Percentiles rank a stretch among this genome's conserved stretches.
phyloP scores from a whole-genome alignment of 2,888 invertebrate species.

The Drosophila mimetica region DNA sequence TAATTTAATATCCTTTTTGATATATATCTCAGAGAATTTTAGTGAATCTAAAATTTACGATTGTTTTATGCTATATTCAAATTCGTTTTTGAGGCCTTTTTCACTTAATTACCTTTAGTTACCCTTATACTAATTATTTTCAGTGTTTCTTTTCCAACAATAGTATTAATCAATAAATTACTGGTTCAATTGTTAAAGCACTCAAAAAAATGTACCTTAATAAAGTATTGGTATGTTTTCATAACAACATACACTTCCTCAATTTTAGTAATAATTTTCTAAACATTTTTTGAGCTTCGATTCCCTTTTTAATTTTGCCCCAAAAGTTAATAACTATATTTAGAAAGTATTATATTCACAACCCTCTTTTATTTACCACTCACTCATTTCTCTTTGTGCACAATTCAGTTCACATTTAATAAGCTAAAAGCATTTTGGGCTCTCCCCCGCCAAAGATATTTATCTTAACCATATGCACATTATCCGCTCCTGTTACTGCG shows the following conservation, averaged over 20 bases:
- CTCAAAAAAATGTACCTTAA: not conserved
- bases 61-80: too few relatives aligned
- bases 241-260: not conserved
- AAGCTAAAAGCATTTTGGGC: constrained; percentile 68
- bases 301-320: not conserved
- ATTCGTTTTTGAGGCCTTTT: too few relatives aligned
- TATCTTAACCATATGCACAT: constrained; percentile 73
- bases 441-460: constrained; percentile 62
- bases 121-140: not conserved
- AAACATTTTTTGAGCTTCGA: too few relatives aligned
- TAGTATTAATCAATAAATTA: constrained; percentile 24
- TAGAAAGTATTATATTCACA: not conserved
- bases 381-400: constrained; percentile 42
- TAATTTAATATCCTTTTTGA: too few relatives aligned
- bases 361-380: not conserved
- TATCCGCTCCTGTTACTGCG: constrained; percentile 50
- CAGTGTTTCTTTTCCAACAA: not conserved
- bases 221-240: not conserved
- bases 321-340: too few relatives aligned
- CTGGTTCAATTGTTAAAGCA: not conserved
- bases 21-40: too few relatives aligned
- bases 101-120: not conserved
- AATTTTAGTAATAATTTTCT: too few relatives aligned
- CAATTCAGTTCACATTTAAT: constrained; percentile 58
- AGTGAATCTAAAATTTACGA: too few relatives aligned